Evolutionary conservation across 2,113 vertebrate genomes (phyloP), one percentile per base, ranked within the genome.

Genomic region (Panthera leo): DNA sequence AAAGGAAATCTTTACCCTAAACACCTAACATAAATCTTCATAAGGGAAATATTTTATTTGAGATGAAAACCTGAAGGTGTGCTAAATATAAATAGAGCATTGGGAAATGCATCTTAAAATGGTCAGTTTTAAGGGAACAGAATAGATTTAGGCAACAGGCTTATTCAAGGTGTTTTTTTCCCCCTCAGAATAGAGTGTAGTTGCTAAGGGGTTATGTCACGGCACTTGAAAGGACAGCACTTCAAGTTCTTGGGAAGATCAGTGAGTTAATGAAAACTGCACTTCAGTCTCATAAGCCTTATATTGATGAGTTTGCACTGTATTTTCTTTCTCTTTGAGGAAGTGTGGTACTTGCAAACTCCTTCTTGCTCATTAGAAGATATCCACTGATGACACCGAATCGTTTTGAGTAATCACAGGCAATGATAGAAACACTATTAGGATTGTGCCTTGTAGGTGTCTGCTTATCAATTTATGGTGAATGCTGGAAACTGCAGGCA

Each of bases 1-100:
- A 83, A 51, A 76, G 7, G 34, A 78, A 73, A 55, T 48, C 36
- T 92, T 93, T 55, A 65, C 34, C 55, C 85, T 5, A 67, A 42
- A 85, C 34, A 7, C 19, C 14, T 71, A 92, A 7, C 19, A 68
- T 79, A 88, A 65, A 34, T 82, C 55, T 94, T 89, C 53, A 82
- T 31, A 91, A 61, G 14, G 34, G 3, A 89, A 65, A 61, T 96
- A 51, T 86, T 94, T 63, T 92, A 51, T 55, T 90, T 90, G 42
- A 87, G 65, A 96, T 70, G 23, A 96, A 92, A 92, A 36, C 34
- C 23, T 9, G 39, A n/a, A 34, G 6, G 63, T 95, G 16, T 68
- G 55, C 45, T 97, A 90, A 91, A 48, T 58, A 85, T 97, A 90
- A 89, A 48, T 58, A 85, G 42, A 51, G 11, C 19, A 21, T 36